Evolutionary conservation across 2,113 vertebrate genomes (phyloP), one percentile per base, ranked within the genome.

Genomic region (Puma concolor): DNA sequence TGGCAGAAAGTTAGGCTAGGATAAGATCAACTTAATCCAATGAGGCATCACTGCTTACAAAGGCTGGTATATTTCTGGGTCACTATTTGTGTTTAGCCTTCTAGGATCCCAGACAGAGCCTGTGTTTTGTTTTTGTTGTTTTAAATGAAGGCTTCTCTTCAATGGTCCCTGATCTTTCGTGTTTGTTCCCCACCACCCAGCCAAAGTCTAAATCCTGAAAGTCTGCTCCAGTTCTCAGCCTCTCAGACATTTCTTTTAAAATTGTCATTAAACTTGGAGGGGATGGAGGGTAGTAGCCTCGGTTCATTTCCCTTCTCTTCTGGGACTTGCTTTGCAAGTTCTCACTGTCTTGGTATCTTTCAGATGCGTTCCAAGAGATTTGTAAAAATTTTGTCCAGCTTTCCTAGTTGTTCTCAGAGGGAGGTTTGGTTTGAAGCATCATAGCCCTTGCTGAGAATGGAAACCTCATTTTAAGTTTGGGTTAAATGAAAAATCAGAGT

Each of bases 401-500:
- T 95, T 76, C 10, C 44, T 85, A 36, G 11, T 38, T 91, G 27
- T 52, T 96, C 23, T 90, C 38, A 63, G 31, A 44, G 41, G 36
- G 48, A 87, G 33, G 0, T 48, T 95, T 76, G 29, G 12, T 84
- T 96, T 95, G 64, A 95, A 94, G 50, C 21, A 80, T 31, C 16
- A 27, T 33, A 88, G 31, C 29, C n/a, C 21, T 94, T 66, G 6
- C 85, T 80, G 31, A 88, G 92, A 94, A 63, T 85, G 15, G 50
- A 94, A 89, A 72, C 38, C 88, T 97, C 69, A 72, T 81, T 80
- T 94, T 91, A 96, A 81, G 33, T 54, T 95, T 96, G 76, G 31
- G 27, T 36, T 69, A 91, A 66, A 77, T 91, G 83, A 84, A 67
- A 85, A 76, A 52, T 12, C 72, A 86, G 67, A 82, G 31, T 25